Conservation (phyloP, 2,797 vertebrate species). For the Cottoperca gobio region DNA sequence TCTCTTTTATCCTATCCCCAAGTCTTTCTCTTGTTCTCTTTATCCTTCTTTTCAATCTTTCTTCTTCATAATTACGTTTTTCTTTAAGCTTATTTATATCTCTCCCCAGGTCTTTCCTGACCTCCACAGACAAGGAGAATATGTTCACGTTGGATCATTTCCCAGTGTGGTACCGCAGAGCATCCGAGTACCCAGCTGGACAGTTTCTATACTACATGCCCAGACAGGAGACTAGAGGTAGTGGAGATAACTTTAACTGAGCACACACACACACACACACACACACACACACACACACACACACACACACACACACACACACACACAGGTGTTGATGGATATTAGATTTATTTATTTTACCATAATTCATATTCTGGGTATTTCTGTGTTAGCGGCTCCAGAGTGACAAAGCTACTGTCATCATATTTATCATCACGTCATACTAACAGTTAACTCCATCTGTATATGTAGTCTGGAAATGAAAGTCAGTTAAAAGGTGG, state of each 20-base stretch:
- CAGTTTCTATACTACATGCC: conserved; percentile 92
- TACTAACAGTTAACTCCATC: conserved; percentile 54
- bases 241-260: conserved; percentile 30
- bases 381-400: conserved; percentile 9
- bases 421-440: conserved; percentile 43
- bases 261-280: conserved; percentile 12
- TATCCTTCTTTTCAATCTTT: background rate
- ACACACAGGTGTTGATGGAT: conserved; percentile 10
- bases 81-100: conserved; percentile 38
- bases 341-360: background rate
- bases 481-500: background rate
- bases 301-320: conserved; percentile 18
- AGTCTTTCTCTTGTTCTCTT: background rate
- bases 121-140: conserved; percentile 88
- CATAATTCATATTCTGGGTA: background rate
- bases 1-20: background rate
- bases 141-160: conserved; percentile 96
- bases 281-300: conserved; percentile 1
- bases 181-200: conserved; percentile 89
- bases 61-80: conserved; percentile 2
- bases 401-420: conserved; percentile 23
- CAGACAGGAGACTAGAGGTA: conserved; percentile 88
- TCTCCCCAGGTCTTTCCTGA: conserved; percentile 91
- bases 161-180: conserved; percentile 95
- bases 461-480: conserved; percentile 10